Evolutionary conservation across 2,797 vertebrate genomes (phyloP).

Genomic region (Manis crassicaudata): DNA sequence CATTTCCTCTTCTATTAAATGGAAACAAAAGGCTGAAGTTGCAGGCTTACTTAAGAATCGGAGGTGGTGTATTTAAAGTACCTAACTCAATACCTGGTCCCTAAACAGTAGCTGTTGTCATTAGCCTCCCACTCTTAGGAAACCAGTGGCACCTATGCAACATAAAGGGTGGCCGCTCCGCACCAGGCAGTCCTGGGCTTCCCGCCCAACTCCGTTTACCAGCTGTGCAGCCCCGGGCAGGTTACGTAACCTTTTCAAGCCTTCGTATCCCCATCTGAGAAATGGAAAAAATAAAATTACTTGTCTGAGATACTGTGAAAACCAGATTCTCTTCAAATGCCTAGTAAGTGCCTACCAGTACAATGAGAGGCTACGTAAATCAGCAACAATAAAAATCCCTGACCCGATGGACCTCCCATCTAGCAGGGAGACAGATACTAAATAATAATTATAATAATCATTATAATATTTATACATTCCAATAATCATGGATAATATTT

Average conservation of each 20-base stretch:
- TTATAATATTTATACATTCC: too few relatives aligned
- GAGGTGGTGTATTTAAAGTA: background rate
- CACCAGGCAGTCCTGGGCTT: background rate
- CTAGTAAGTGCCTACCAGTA: background rate
- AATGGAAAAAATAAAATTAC: background rate
- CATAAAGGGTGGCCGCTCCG: background rate
- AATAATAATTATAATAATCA: background rate
- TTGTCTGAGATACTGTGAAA: background rate
- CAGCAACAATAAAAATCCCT: background rate
- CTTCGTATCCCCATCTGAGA: background rate
- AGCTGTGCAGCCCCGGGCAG: background rate
- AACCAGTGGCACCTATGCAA: background rate
- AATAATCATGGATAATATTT: background rate
- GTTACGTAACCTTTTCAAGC: background rate
- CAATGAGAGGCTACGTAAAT: background rate
- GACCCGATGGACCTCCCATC: background rate
- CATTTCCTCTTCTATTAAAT: background rate
- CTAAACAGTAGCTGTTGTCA: background rate
- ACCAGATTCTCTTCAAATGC: background rate
- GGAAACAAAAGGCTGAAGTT: background rate
- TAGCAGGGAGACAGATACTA: background rate
- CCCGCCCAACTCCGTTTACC: background rate
- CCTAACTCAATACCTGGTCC: background rate
- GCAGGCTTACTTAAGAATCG: background rate
- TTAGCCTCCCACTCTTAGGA: slow-evolving; percentile 57